Evolutionary conservation across 2,797 vertebrate genomes (phyloP).

Genomic region (Gallinago stenura): DNA sequence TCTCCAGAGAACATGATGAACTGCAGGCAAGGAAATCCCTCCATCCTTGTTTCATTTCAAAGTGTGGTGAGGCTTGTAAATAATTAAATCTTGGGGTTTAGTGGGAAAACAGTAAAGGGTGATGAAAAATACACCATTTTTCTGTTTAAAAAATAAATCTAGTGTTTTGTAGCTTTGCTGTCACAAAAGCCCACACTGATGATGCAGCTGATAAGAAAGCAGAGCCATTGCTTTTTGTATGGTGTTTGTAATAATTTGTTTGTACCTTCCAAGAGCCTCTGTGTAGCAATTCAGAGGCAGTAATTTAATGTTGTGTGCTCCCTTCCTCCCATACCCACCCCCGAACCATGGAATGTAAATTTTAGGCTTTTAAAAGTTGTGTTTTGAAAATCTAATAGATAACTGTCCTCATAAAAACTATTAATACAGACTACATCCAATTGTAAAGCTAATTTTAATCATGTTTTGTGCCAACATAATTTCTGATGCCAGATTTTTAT

Average conservation of each 20-base stretch:
- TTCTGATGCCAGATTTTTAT: constrained; percentile 69
- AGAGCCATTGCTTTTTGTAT: constrained; percentile 6
- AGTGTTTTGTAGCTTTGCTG: background rate
- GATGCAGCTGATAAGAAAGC: constrained; percentile 23
- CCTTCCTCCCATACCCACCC: constrained; percentile 19
- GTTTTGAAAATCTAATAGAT: constrained; percentile 64
- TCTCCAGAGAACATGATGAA: constrained; percentile 63
- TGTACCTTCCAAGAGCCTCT: constrained; percentile 8
- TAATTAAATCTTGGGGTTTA: constrained; percentile 66
- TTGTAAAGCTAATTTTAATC: constrained; percentile 66
- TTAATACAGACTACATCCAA: constrained; percentile 62
- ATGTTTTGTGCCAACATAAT: constrained; percentile 60
- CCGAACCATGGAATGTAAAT: constrained; percentile 30
- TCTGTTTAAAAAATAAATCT: background rate
- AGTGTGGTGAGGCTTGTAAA: constrained; percentile 50
- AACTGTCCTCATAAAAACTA: constrained; percentile 65
- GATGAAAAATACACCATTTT: background rate
- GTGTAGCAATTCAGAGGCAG: constrained; percentile 19
- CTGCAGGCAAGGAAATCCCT: constrained; percentile 68
- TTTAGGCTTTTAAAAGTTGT: constrained; percentile 67
- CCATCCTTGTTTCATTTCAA: constrained; percentile 68
- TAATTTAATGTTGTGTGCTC: constrained; percentile 19
- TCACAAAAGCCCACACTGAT: background rate
- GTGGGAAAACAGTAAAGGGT: background rate
- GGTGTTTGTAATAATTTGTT: background rate